phyloP scores from a whole-genome alignment of 2,113 vertebrate species.

The Papio anubis region DNA sequence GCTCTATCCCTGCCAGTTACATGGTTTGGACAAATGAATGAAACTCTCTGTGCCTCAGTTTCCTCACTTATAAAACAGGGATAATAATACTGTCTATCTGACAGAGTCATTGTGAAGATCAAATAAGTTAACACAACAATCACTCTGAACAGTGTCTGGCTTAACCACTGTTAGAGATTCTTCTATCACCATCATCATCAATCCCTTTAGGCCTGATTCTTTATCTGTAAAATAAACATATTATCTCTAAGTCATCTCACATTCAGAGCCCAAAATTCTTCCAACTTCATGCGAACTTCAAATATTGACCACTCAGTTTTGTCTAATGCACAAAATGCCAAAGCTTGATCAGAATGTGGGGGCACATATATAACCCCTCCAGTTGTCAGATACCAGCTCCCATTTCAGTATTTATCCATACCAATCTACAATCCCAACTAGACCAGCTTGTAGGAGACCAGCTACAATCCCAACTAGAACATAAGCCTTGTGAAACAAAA shows the following conservation, averaged over 20 bases:
- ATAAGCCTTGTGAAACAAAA: neutral
- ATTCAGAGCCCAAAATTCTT: neutral
- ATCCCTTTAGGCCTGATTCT: neutral
- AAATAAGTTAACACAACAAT: neutral
- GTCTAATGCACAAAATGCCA: neutral
- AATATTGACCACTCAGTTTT: neutral
- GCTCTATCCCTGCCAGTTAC: neutral
- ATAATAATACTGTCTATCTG: neutral
- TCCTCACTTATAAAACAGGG: neutral
- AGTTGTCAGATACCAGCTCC: neutral
- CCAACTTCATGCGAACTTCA: neutral
- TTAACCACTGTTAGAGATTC: neutral
- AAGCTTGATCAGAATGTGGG: neutral
- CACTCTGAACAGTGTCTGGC: neutral
- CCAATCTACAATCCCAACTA: neutral
- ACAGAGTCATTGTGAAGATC: neutral
- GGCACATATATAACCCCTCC: neutral
- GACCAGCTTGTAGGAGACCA: too few relatives aligned
- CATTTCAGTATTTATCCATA: neutral
- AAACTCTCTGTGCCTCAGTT: neutral
- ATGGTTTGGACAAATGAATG: neutral
- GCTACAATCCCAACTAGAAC: too few relatives aligned
- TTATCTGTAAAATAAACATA: neutral
- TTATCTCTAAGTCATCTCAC: neutral
- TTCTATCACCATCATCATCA: neutral